Percentiles rank a stretch among this genome's conserved stretches.
These are phyloP conservation scores for Halcyon chelicuti DNA, from an alignment of 2,797 vertebrate species.

Conservation along the genomic window DNA sequence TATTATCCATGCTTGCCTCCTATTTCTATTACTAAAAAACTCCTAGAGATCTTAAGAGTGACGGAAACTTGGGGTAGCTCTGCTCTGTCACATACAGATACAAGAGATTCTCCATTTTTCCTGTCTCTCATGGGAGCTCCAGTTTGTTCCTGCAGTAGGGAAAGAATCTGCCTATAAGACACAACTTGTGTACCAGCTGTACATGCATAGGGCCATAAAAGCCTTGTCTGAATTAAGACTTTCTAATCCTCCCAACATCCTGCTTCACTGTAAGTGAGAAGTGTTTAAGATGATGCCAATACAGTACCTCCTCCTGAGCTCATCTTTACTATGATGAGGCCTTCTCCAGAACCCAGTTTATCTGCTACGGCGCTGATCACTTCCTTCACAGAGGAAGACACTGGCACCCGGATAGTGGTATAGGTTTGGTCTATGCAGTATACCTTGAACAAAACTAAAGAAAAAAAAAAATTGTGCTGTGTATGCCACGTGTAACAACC, in stretches of 20 bases:
- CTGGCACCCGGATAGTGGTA: slow-evolving; percentile 92
- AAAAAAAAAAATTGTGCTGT: neutral
- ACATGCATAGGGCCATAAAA: neutral
- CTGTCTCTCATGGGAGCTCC: neutral
- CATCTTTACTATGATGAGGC: slow-evolving; percentile 92
- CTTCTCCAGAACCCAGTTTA: slow-evolving; percentile 93
- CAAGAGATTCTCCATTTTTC: neutral
- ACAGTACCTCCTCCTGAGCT: slow-evolving; percentile 95
- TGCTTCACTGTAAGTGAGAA: neutral
- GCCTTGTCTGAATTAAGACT: neutral
- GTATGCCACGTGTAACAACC: fast-evolving
- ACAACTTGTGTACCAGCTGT: neutral
- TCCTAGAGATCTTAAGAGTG: neutral
- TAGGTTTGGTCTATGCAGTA: slow-evolving; percentile 98
- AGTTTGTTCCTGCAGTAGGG: neutral
- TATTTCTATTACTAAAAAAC: neutral
- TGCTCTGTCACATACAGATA: neutral
- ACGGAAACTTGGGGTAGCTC: neutral
- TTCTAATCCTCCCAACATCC: slow-evolving; percentile 15
- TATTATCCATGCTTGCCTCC: neutral
- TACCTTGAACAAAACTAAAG: slow-evolving; percentile 94
- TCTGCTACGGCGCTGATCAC: slow-evolving; percentile 91
- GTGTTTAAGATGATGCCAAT: slow-evolving; percentile 2
- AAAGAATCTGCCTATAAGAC: neutral
- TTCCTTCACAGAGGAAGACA: slow-evolving; percentile 91